Evolutionary conservation across 2,797 vertebrate genomes (phyloP).

Genomic region (Sebastes nivosus): DNA sequence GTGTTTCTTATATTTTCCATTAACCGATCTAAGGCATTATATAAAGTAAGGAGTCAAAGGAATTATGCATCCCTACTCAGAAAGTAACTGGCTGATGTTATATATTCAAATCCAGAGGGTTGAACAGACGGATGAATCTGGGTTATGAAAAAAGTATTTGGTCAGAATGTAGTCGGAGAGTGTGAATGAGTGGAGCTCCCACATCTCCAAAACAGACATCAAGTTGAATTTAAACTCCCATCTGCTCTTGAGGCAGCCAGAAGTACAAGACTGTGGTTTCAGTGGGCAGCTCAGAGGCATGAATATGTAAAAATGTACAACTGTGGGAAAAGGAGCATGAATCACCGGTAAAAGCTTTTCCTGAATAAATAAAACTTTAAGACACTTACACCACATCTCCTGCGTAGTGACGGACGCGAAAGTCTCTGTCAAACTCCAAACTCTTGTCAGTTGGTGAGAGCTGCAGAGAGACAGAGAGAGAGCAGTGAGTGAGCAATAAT

Average conservation of each 20-base stretch:
- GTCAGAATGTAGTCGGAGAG: neutral
- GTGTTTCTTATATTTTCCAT: neutral
- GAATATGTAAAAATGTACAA: slow-evolving; percentile 24
- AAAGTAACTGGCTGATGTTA: neutral
- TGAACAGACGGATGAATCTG: neutral
- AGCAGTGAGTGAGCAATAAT: neutral
- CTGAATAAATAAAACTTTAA: slow-evolving; percentile 37
- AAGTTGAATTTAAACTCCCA: neutral
- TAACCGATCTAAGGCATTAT: neutral
- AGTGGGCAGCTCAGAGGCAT: slow-evolving; percentile 1
- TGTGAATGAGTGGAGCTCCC: neutral
- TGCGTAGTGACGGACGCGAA: slow-evolving; percentile 95
- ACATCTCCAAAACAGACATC: neutral
- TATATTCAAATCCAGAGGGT: neutral
- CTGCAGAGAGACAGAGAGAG: slow-evolving; percentile 68
- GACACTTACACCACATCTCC: slow-evolving; percentile 95
- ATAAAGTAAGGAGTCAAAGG: neutral
- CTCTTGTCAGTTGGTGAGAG: slow-evolving; percentile 93
- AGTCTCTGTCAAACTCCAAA: slow-evolving; percentile 96
- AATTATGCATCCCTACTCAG: neutral
- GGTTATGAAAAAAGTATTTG: neutral
- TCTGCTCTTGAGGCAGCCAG: neutral
- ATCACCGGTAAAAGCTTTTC: slow-evolving; percentile 34
- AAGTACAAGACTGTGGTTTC: neutral
- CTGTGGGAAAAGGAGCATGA: slow-evolving; percentile 19